These are phyloP conservation scores for Himantopus leucocephalus DNA, from an alignment of 2,113 vertebrate genomes.

Conservation along the genomic window DNA sequence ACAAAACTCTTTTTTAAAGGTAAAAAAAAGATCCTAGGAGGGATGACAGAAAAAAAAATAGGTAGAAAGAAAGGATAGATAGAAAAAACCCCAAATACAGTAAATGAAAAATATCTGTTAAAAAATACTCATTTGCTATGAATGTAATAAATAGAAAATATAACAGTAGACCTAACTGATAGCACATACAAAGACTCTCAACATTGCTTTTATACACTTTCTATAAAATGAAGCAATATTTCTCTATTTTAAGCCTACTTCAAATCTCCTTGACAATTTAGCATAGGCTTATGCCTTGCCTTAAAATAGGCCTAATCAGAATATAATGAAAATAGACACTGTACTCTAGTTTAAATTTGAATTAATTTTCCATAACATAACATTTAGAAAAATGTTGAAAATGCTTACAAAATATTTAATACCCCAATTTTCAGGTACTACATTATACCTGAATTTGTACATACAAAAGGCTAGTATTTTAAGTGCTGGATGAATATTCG, in stretches of 20 bases:
- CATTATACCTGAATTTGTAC: not conserved
- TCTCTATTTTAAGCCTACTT: not conserved
- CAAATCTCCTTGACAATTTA: not conserved
- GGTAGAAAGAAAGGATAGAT: not conserved
- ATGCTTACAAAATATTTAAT: not conserved
- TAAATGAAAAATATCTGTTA: not conserved
- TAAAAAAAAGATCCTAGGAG: not conserved
- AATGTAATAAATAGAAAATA: not conserved
- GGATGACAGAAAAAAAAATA: not conserved
- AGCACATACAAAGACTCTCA: not conserved
- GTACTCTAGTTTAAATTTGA: not conserved
- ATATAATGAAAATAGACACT: not conserved
- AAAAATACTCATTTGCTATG: not conserved
- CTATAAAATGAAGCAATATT: not conserved
- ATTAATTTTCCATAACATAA: not conserved
- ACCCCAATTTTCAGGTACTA: not conserved
- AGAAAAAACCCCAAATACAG: accelerated
- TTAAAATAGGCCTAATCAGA: not conserved
- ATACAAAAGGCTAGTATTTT: not conserved
- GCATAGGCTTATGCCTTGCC: not conserved
- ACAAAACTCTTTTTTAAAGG: not conserved
- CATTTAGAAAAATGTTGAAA: not conserved
- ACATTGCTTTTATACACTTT: not conserved
- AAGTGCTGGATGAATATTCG: not conserved
- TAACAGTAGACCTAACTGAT: not conserved